Percentiles rank a stretch among this genome's conserved stretches.
These are phyloP conservation scores for Archips crataeganus DNA, from an alignment of 2,888 invertebrate species.

Conservation along the genomic window DNA sequence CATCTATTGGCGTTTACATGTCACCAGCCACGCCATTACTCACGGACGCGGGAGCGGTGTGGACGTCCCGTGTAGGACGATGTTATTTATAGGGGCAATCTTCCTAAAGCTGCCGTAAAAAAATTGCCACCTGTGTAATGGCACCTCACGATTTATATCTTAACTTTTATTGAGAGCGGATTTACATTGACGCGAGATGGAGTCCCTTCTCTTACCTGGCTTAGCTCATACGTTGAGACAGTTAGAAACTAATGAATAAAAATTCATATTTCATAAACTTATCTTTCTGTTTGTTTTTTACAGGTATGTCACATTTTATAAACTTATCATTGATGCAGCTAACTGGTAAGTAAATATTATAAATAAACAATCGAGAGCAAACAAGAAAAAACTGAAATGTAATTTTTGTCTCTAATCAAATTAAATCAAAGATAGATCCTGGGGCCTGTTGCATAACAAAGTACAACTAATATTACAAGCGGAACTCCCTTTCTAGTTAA, in stretches of 20 bases:
- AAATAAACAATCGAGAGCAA: not conserved
- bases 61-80: conserved; percentile 65
- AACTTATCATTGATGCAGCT: not conserved
- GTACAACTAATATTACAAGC: no score
- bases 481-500: no score
- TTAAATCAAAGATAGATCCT: not conserved
- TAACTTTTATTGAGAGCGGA: conserved; percentile 62
- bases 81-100: conserved; percentile 81
- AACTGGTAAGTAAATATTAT: not conserved
- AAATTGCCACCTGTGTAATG: conserved; percentile 69
- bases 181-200: conserved; percentile 51
- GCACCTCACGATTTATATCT: conserved; percentile 69
- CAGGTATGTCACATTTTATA: conserved; percentile 28
- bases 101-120: conserved; percentile 66
- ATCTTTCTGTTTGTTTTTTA: conserved; percentile 16
- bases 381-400: not conserved
- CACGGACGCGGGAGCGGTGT: conserved; percentile 63
- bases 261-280: not conserved
- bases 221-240: not conserved
- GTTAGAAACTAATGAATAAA: not conserved
- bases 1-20: conserved; percentile 72
- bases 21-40: conserved; percentile 73
- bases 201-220: not conserved
- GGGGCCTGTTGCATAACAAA: no score
- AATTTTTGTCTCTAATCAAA: no score